These are phyloP conservation scores for Hypotaenidia okinawae DNA, from an alignment of 2,797 vertebrate genomes.

Conservation along the genomic window DNA sequence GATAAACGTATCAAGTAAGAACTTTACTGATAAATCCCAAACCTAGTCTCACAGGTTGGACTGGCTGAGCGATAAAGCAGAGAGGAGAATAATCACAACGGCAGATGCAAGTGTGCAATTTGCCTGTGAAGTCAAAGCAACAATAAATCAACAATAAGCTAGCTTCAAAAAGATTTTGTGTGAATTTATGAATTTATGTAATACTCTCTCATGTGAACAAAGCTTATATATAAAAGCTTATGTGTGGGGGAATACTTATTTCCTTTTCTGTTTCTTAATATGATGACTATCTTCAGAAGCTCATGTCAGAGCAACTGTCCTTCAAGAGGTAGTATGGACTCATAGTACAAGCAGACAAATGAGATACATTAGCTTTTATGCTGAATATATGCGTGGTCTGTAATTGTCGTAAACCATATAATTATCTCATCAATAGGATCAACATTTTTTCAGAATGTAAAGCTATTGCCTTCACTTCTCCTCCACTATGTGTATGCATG, in stretches of 20 bases:
- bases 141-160: neutral
- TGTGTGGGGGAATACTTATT: neutral
- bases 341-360: neutral
- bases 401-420: neutral
- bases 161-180: neutral
- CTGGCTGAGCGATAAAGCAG: neutral
- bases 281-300: neutral
- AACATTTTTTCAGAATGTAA: neutral
- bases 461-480: neutral
- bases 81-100: neutral
- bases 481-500: neutral
- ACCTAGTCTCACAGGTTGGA: neutral
- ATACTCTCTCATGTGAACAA: neutral
- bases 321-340: neutral
- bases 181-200: neutral
- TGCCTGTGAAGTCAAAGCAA: neutral
- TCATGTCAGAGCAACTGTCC: neutral
- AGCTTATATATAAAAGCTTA: neutral
- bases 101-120: neutral
- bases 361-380: neutral
- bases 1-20: neutral
- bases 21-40: neutral
- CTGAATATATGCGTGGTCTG: neutral
- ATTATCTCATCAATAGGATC: neutral
- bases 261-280: neutral